phyloP scores from a whole-genome alignment of 2,113 vertebrate species.

The human region GRCh38 chr3:30315001-30315500 shows the following conservation, averaged over 20 bases:
- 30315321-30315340: slow-evolving; percentile 27
- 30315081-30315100: not conserved
- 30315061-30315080: not conserved
- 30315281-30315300: not conserved
- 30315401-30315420: slow-evolving; percentile 61
- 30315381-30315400: slow-evolving; percentile 41
- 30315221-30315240: not conserved
- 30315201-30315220: slow-evolving; percentile 58
- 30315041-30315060: not conserved
- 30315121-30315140: not conserved
- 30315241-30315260: slow-evolving; percentile 56
- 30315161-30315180: slow-evolving; percentile 14
- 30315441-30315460: slow-evolving; percentile 41
- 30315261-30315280: slow-evolving; percentile 1
- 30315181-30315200: slow-evolving; percentile 58
- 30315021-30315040: not conserved
- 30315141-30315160: not conserved
- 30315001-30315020: not conserved
- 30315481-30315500: slow-evolving; percentile 59
- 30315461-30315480: slow-evolving; percentile 64
- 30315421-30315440: slow-evolving; percentile 38
- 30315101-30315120: not conserved
- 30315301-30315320: not conserved
- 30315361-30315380: slow-evolving; percentile 27
- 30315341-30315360: slow-evolving; percentile 13